These are phyloP conservation scores for Romanogobio albipinnatus DNA, from an alignment of 2,113 vertebrate genomes.

Conservation along the genomic window DNA sequence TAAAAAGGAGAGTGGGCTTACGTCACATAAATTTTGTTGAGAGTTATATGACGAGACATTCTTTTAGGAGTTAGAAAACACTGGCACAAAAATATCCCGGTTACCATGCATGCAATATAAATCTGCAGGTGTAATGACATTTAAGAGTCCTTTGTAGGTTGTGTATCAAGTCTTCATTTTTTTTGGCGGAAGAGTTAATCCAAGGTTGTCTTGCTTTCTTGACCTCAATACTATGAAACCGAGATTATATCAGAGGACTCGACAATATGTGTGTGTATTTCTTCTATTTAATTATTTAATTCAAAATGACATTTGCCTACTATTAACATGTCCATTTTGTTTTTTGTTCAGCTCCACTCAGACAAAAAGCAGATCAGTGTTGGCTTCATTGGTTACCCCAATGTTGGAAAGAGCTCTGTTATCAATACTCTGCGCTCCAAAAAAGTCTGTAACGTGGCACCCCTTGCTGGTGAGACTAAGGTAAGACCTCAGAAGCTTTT, in stretches of 20 bases:
- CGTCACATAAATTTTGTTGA: slow-evolving; percentile 53
- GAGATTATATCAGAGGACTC: not conserved
- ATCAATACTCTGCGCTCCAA: slow-evolving; percentile 96
- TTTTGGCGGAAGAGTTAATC: not conserved
- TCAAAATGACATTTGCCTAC: slow-evolving; percentile 45
- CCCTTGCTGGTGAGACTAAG: slow-evolving; percentile 97
- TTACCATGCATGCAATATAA: slow-evolving; percentile 38
- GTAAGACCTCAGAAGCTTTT: slow-evolving; percentile 65
- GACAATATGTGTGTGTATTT: not conserved
- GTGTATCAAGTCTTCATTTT: slow-evolving; percentile 5
- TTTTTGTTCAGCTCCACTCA: slow-evolving; percentile 84
- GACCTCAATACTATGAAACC: not conserved
- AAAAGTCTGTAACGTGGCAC: slow-evolving; percentile 97
- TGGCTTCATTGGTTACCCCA: slow-evolving; percentile 98
- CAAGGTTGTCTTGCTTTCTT: not conserved
- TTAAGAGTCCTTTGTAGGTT: slow-evolving; percentile 45
- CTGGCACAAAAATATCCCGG: slow-evolving; percentile 20
- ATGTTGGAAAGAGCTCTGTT: slow-evolving; percentile 97
- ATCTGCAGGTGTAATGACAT: slow-evolving; percentile 44
- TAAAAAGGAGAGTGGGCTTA: slow-evolving; percentile 37
- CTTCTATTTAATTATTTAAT: slow-evolving; percentile 8
- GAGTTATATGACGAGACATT: slow-evolving; percentile 44
- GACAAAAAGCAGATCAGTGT: slow-evolving; percentile 99
- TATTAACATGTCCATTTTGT: slow-evolving; percentile 15
- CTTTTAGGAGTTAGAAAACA: slow-evolving; percentile 26